A percentile compares a stretch with the other conserved stretches of the same genome.
These are phyloP conservation scores for Leuciscus idus DNA, from an alignment of 2,113 vertebrate genomes.

Conservation along the genomic window DNA sequence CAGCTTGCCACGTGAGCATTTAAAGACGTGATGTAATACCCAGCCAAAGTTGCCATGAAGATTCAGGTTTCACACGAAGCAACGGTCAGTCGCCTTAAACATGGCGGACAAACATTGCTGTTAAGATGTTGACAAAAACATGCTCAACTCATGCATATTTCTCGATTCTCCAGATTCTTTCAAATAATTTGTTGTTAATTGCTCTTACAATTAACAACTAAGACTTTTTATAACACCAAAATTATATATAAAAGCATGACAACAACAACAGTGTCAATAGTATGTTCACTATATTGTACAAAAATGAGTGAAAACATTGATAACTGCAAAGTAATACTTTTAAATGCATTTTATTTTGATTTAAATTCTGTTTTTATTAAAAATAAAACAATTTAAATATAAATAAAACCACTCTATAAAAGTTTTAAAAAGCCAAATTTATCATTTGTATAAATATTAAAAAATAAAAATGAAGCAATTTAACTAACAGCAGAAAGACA, in stretches of 20 bases:
- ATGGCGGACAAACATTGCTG: not conserved
- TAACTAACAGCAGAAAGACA: not conserved
- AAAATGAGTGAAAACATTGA: not conserved
- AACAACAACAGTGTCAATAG: not conserved
- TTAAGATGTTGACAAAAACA: not conserved
- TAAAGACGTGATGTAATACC: not conserved
- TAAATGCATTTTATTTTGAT: not conserved
- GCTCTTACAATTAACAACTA: not conserved
- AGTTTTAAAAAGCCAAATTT: not conserved
- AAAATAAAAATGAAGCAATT: not conserved
- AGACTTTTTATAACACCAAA: not conserved
- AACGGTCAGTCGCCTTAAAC: not conserved
- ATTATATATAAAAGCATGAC: not conserved
- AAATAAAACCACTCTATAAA: not conserved
- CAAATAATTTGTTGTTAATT: not conserved
- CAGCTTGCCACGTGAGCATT: not conserved
- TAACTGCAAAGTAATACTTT: not conserved
- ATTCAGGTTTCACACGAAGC: constrained; percentile 22
- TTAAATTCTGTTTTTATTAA: not conserved
- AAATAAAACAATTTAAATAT: not conserved
- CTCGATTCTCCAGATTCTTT: not conserved
- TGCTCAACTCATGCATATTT: not conserved
- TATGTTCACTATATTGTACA: not conserved
- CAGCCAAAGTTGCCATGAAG: not conserved
- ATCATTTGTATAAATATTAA: not conserved